phyloP scores from a whole-genome alignment of 1,140 invertebrate species.

The Stenopsyche tienmushanensis region DNA sequence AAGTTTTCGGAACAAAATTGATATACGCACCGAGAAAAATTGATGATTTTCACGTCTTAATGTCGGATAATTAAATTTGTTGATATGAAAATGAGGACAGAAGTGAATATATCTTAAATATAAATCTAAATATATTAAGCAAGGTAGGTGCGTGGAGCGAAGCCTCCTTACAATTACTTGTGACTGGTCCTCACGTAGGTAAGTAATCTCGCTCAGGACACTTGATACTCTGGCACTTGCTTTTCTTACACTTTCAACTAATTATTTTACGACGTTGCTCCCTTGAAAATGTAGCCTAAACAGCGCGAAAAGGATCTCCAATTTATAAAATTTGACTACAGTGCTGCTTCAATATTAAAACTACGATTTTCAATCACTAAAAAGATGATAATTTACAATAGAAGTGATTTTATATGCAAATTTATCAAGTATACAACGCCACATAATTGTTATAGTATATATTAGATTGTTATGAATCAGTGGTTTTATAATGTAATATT shows the following conservation, averaged over 20 bases:
- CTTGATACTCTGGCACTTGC: constrained; percentile 33
- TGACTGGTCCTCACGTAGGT: constrained; percentile 33
- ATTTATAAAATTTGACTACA: too few relatives aligned
- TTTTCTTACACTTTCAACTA: constrained; percentile 38
- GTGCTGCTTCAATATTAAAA: background rate
- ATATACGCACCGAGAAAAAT: too few relatives aligned
- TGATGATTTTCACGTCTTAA: too few relatives aligned
- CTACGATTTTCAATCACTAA: background rate
- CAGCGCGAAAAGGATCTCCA: constrained; percentile 2
- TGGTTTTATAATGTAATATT: too few relatives aligned
- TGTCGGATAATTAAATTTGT: too few relatives aligned
- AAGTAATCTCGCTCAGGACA: constrained; percentile 36
- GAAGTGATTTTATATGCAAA: too few relatives aligned
- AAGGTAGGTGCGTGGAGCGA: constrained; percentile 9
- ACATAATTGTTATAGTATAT: too few relatives aligned
- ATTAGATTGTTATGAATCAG: too few relatives aligned
- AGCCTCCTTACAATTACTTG: constrained; percentile 20
- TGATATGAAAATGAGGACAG: constrained; percentile 46
- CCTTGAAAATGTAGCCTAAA: constrained; percentile 1
- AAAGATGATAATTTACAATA: background rate
- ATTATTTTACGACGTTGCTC: constrained; percentile 33
- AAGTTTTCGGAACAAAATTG: too few relatives aligned
- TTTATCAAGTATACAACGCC: too few relatives aligned
- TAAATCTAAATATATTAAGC: constrained; percentile 42
- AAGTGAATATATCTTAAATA: constrained; percentile 48